Evolutionary conservation across 2,113 vertebrate genomes (phyloP).

Genomic region (Festucalex cinctus): DNA sequence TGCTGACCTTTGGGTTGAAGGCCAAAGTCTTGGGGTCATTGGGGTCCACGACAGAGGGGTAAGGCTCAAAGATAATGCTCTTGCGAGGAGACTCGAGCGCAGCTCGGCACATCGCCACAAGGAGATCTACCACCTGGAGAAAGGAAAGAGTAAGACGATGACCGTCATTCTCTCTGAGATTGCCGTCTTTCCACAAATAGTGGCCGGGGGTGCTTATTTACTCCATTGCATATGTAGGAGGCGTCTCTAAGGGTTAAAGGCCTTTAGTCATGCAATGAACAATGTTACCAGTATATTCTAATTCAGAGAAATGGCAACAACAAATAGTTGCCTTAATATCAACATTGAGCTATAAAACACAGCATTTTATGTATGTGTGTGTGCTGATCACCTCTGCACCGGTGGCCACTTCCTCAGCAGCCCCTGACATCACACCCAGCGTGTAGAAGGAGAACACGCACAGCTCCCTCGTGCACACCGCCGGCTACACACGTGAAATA

Average conservation of each 20-base stretch:
- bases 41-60: conserved; percentile 96
- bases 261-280: neutral
- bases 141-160: neutral
- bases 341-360: neutral
- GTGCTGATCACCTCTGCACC: conserved; percentile 86
- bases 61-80: conserved; percentile 99
- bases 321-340: neutral
- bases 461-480: conserved; percentile 94
- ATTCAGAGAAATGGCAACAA: neutral
- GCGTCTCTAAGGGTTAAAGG: neutral
- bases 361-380: neutral
- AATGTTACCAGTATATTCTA: neutral
- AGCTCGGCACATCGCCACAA: conserved; percentile 97
- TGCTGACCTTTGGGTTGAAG: conserved; percentile 95
- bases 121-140: conserved; percentile 90
- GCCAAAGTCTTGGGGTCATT: conserved; percentile 97
- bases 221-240: neutral
- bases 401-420: conserved; percentile 95
- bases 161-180: neutral
- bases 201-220: neutral
- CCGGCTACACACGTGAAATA: conserved; percentile 75
- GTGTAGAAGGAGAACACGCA: conserved; percentile 99
- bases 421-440: conserved; percentile 96
- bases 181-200: neutral
- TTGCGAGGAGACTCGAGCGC: conserved; percentile 96